A percentile compares a stretch with the other conserved stretches of the same genome.
Evolutionary conservation across 2,888 invertebrate genomes (phyloP).

Genomic region (Drosophila kambysellisi): DNA sequence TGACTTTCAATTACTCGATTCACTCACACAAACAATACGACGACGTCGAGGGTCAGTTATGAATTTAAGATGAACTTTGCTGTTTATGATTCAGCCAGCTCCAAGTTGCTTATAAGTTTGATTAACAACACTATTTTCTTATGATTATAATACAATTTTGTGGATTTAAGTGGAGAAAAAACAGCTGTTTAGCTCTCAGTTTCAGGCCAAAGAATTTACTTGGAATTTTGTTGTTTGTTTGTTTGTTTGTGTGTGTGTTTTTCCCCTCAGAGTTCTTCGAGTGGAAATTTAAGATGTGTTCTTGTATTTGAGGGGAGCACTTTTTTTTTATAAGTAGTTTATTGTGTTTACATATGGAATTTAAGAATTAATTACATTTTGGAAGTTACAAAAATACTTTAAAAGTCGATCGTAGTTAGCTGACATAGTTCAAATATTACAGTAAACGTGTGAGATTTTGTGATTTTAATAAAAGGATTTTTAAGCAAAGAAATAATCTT

Average conservation of each 20-base stretch:
- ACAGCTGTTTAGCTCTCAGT: slow-evolving; percentile 17
- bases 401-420: background rate
- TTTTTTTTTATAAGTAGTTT: slow-evolving; percentile 27
- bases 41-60: slow-evolving; percentile 19
- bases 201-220: slow-evolving; percentile 38
- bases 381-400: background rate
- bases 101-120: background rate
- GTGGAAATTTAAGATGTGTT: slow-evolving; percentile 41
- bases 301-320: background rate
- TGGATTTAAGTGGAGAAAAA: background rate
- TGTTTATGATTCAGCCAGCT: slow-evolving; percentile 10
- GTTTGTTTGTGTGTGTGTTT: background rate
- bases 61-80: slow-evolving; percentile 52
- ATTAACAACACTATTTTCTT: slow-evolving; percentile 33
- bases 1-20: slow-evolving; percentile 43
- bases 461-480: background rate
- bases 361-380: slow-evolving; percentile 24
- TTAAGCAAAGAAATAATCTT: background rate
- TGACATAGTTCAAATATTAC: too few species aligned
- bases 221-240: slow-evolving; percentile 17
- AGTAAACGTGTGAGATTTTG: too few species aligned
- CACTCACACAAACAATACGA: background rate
- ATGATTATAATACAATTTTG: slow-evolving; percentile 32
- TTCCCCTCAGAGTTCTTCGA: slow-evolving; percentile 27
- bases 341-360: slow-evolving; percentile 40